phyloP scores from a whole-genome alignment of 37 sponge, comb jelly and placozoan genomes.

The Oopsacas minuta region DNA sequence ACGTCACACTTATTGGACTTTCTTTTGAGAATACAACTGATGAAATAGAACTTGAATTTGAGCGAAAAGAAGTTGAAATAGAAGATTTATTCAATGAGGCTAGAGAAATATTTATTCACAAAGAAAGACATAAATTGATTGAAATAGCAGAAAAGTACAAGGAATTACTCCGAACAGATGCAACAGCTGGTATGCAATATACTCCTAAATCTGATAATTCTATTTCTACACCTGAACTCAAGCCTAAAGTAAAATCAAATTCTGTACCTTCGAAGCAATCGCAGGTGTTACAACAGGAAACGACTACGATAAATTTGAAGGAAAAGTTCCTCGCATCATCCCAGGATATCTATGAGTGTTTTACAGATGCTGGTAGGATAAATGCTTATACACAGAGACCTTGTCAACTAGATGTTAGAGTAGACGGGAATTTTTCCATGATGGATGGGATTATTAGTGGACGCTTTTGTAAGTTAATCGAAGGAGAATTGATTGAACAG shows the following conservation, averaged over 20 bases:
- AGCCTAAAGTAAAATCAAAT: neutral
- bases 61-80: neutral
- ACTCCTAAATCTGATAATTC: neutral
- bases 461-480: conserved; percentile 58
- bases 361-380: conserved; percentile 20
- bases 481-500: conserved; percentile 39
- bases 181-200: neutral
- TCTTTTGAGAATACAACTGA: neutral
- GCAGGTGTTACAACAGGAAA: neutral
- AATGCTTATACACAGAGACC: conserved; percentile 52
- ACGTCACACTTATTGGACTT: neutral
- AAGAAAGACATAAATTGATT: neutral
- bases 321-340: neutral
- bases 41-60: neutral
- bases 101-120: neutral
- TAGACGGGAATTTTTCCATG: conserved; percentile 60
- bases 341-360: neutral
- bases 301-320: neutral
- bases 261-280: neutral
- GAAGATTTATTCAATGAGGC: neutral
- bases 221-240: neutral
- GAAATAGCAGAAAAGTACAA: neutral
- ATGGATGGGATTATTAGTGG: conserved; percentile 72
- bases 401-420: conserved; percentile 40
- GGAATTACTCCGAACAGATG: neutral